Evolutionary conservation across 2,797 vertebrate species (phyloP).

Genomic region (Notolepis coatsorum): DNA sequence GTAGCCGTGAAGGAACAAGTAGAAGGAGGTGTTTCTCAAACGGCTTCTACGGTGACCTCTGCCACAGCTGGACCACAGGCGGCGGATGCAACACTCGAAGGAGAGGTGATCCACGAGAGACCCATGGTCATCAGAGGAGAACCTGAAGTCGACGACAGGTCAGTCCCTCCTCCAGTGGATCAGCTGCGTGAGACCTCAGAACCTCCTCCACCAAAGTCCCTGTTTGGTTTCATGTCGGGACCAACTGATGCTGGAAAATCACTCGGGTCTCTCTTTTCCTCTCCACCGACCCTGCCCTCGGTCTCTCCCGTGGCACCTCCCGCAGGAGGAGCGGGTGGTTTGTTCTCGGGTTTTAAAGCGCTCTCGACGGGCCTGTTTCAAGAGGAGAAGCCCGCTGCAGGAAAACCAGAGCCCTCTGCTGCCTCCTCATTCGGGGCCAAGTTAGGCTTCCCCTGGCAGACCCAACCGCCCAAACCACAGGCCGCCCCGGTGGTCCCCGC

Average conservation of each 20-base stretch:
- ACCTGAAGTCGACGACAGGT: slow-evolving; percentile 55
- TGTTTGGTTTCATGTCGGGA: slow-evolving; percentile 84
- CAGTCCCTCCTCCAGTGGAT: slow-evolving; percentile 32
- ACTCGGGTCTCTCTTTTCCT: slow-evolving; percentile 89
- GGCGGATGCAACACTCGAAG: slow-evolving; percentile 30
- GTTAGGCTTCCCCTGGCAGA: slow-evolving; percentile 85
- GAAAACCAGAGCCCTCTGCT: slow-evolving; percentile 65
- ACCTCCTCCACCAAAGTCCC: slow-evolving; percentile 62
- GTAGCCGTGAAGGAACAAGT: slow-evolving; percentile 31
- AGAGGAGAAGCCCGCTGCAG: slow-evolving; percentile 76
- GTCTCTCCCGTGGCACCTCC: slow-evolving; percentile 69
- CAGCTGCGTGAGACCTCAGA: slow-evolving; percentile 58
- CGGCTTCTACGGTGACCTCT: slow-evolving; percentile 24
- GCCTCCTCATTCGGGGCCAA: slow-evolving; percentile 87
- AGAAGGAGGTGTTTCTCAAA: slow-evolving; percentile 20
- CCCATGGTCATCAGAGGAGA: slow-evolving; percentile 59
- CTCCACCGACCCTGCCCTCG: slow-evolving; percentile 67
- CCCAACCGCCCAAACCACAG: slow-evolving; percentile 68
- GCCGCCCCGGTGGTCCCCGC: slow-evolving; percentile 62
- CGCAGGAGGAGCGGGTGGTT: slow-evolving; percentile 70
- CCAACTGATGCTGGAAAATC: slow-evolving; percentile 80
- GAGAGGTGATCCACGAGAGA: slow-evolving; percentile 61
- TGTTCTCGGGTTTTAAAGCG: slow-evolving; percentile 89
- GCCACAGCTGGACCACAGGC: slow-evolving; percentile 14
- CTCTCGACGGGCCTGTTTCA: slow-evolving; percentile 90